Evolutionary conservation across 2,113 vertebrate genomes (phyloP).

Genomic region (Ovis canadensis): DNA sequence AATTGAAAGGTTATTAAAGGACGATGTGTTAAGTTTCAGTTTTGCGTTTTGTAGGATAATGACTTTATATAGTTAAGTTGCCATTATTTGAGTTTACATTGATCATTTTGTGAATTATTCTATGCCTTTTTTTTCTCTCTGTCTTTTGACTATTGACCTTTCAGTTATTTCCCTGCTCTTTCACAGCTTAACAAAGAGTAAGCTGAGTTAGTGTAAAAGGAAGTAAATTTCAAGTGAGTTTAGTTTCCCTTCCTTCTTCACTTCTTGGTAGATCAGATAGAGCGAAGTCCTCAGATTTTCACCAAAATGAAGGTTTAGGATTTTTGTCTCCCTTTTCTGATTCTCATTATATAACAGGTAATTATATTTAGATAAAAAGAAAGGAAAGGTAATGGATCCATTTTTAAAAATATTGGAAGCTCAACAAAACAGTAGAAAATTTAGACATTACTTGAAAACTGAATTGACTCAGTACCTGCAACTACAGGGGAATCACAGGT

Average conservation of each 20-base stretch:
- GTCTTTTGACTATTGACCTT: conserved; percentile 1
- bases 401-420: conserved; percentile 16
- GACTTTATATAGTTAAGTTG: conserved; percentile 30
- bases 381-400: background rate
- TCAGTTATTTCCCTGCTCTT: background rate
- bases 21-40: conserved; percentile 18
- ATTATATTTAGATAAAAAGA: conserved; percentile 17
- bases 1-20: conserved; percentile 65
- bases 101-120: conserved; percentile 37
- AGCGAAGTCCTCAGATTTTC: conserved; percentile 11
- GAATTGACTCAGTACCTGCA: background rate
- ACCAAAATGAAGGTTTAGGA: conserved; percentile 28
- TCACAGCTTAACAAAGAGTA: conserved; percentile 14
- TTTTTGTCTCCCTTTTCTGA: background rate
- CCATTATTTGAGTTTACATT: conserved; percentile 4
- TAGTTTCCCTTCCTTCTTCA: background rate
- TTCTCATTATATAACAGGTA: background rate
- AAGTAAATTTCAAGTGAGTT: background rate
- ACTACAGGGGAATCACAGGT: background rate
- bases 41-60: conserved; percentile 25
- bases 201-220: conserved; percentile 23
- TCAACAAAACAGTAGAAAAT: background rate
- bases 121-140: background rate
- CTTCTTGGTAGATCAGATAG: background rate
- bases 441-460: conserved; percentile 26